These are phyloP conservation scores for Apodemia hepburni DNA, from an alignment of 2,888 invertebrate genomes.

Conservation along the genomic window DNA sequence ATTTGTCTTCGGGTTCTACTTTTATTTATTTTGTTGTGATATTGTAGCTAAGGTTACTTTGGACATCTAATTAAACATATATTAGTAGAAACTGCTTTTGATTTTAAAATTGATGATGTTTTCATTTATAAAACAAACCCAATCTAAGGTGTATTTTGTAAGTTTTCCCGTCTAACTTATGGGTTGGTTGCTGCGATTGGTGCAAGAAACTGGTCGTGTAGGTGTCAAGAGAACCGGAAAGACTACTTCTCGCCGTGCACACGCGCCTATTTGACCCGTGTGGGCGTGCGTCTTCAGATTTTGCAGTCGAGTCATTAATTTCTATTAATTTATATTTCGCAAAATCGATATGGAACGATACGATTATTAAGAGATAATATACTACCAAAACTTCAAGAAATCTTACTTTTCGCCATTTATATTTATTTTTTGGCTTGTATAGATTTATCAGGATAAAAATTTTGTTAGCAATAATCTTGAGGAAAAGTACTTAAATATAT, in stretches of 20 bases:
- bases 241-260: constrained; percentile 39
- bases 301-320: constrained; percentile 24
- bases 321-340: background rate
- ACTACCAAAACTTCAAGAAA: background rate
- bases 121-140: constrained; percentile 14
- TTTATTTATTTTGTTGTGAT: constrained; percentile 36
- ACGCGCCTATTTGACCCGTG: constrained; percentile 33
- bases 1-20: constrained; percentile 30
- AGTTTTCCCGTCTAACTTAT: constrained; percentile 24
- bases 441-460: too few species aligned
- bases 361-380: background rate
- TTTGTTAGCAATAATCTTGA: too few species aligned
- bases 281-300: constrained; percentile 35
- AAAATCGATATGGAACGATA: background rate
- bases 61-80: background rate
- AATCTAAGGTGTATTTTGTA: background rate
- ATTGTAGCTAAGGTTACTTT: background rate
- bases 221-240: constrained; percentile 61
- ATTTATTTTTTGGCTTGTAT: too few species aligned
- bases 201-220: constrained; percentile 52
- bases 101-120: constrained; percentile 10
- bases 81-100: background rate
- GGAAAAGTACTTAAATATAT: too few species aligned
- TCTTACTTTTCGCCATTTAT: too few species aligned
- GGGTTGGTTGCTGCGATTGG: constrained; percentile 35